A percentile compares a stretch with the other conserved stretches of the same genome.
phyloP scores from a whole-genome alignment of 2,113 vertebrate genomes.

The Oxyruncus cristatus region DNA sequence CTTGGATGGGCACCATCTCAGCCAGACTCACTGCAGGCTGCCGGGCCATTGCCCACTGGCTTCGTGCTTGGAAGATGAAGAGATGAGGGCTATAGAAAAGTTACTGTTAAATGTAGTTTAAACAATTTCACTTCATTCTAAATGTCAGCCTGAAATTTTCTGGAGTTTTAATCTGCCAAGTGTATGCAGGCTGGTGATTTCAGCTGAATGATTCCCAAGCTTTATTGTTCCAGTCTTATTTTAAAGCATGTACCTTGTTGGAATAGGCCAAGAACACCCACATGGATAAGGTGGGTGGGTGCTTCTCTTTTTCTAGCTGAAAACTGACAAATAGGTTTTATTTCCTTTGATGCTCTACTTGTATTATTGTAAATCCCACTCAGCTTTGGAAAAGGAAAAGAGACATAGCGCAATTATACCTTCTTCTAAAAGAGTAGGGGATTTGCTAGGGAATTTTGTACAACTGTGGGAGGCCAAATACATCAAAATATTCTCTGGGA shows the following conservation, averaged over 20 bases:
- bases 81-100: constrained; percentile 45
- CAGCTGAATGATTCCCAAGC: constrained; percentile 64
- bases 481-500: constrained; percentile 11
- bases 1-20: constrained; percentile 19
- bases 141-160: constrained; percentile 77
- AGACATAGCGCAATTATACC: not conserved
- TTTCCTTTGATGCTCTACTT: constrained; percentile 53
- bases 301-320: constrained; percentile 49
- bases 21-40: not conserved
- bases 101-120: constrained; percentile 70
- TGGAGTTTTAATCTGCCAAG: constrained; percentile 68
- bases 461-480: constrained; percentile 34
- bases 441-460: constrained; percentile 42
- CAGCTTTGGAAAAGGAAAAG: constrained; percentile 10
- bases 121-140: constrained; percentile 68
- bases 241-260: constrained; percentile 62
- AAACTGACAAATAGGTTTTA: constrained; percentile 68
- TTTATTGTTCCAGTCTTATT: constrained; percentile 70
- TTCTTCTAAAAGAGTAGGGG: constrained; percentile 15
- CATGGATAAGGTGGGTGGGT: constrained; percentile 62
- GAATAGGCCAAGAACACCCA: constrained; percentile 72
- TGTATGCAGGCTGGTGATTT: constrained; percentile 64
- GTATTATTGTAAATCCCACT: constrained; percentile 48
- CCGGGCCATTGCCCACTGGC: constrained; percentile 7
- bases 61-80: constrained; percentile 30